Conservation (phyloP, 2,113 vertebrate genomes). For the Recurvirostra avosetta region DNA sequence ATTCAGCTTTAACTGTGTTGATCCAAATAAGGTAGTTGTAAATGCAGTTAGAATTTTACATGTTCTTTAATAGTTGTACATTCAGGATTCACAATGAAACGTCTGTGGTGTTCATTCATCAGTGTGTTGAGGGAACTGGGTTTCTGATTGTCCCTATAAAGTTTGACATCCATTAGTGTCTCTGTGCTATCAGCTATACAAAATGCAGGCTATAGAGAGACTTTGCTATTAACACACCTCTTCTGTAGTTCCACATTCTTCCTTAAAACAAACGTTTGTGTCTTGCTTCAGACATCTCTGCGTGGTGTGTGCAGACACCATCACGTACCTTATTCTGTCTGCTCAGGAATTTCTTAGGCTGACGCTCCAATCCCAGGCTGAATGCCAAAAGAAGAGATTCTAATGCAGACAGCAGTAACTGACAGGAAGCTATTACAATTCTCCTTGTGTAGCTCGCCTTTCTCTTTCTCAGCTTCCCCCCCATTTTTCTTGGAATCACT, state of each 20-base stretch:
- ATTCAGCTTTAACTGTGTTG: not conserved
- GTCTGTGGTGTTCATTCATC: not conserved
- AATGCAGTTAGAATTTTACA: not conserved
- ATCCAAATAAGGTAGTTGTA: not conserved
- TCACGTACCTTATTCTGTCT: not conserved
- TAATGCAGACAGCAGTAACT: slow-evolving; percentile 4
- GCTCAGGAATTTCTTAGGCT: not conserved
- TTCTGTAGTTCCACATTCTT: not conserved
- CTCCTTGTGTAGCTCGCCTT: not conserved
- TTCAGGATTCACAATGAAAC: not conserved
- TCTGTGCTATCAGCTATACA: not conserved
- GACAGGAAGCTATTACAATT: slow-evolving; percentile 33
- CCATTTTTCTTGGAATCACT: slow-evolving; percentile 26
- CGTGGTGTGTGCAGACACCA: not conserved
- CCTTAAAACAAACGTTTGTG: not conserved
- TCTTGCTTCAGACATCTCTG: not conserved
- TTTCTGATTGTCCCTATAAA: not conserved
- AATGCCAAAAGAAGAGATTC: not conserved
- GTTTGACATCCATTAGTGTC: not conserved
- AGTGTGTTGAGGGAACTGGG: not conserved
- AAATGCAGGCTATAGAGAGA: not conserved
- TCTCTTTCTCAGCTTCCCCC: not conserved
- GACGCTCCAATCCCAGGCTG: not conserved
- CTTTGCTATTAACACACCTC: not conserved
- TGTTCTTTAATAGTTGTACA: not conserved